Evolutionary conservation across 1,140 invertebrate species (phyloP), one percentile per base, ranked within the genome.

Genomic region (Acromyrmex heyeri): DNA sequence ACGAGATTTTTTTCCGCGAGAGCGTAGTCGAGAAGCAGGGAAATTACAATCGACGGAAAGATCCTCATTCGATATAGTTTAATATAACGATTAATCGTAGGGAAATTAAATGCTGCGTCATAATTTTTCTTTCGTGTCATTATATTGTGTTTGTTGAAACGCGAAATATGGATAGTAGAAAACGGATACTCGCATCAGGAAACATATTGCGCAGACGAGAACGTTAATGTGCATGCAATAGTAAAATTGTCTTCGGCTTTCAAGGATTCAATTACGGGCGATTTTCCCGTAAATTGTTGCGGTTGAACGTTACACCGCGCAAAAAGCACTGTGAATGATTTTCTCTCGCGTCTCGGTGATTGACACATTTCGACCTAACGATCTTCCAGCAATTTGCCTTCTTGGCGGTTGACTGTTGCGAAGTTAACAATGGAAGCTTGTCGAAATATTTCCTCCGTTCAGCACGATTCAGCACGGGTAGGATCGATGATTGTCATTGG

Each of bases 1-100:
- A 87, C 85, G 73, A 57, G 59, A 53, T 59, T 61, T 82, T 73
- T 38, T 24, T 24, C 24, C 53, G 53, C 69, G 44, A 50, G 62
- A 34, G 73, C 34, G 27, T 21, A 82, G 24, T 3, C 59, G 21
- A 55, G 57, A 69, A 79, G 7, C 53, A 21, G 16, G 14, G 21
- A 69, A 83, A 87, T 83, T 65, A 73, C 18, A 24, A 7, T 50
- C 53, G 12, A 30, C 30, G 30, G 7, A 30, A 24, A 72, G 38
- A 72, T 82, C 34, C 21, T 21, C 4, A 21, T 34, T 8, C 8
- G 7, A 18, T 10, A 7, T 4, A 69, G 70, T 30, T 81, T 59
- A 18, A 30, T 10, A 1, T 44, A 83, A 44, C 38, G 10, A 83
- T 75, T 83, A 83, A 83, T 75, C 38, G 53, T 21, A n/a, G 6